Percentiles rank a stretch among this genome's conserved stretches.
These are phyloP conservation scores for Irena cyanogastra DNA, from an alignment of 2,113 vertebrate genomes.

Conservation along the genomic window DNA sequence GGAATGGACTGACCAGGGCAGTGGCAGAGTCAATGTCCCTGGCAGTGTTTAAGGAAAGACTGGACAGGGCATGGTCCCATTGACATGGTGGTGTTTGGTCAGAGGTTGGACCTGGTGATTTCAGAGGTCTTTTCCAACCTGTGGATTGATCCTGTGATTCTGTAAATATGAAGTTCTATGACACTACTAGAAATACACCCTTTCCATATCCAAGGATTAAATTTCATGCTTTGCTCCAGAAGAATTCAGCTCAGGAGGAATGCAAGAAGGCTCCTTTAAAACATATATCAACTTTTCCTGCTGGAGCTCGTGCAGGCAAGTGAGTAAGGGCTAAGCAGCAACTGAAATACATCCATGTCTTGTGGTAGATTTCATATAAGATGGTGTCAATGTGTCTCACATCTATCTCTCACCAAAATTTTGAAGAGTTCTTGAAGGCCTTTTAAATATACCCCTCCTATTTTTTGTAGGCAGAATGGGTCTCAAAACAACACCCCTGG, in stretches of 20 bases:
- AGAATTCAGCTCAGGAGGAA: neutral
- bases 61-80: no score
- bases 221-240: neutral
- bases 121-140: neutral
- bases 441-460: neutral
- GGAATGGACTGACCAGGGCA: neutral
- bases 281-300: neutral
- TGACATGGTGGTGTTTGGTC: neutral
- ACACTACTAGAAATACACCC: neutral
- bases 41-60: neutral
- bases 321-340: neutral
- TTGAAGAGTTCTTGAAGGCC: neutral
- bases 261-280: neutral
- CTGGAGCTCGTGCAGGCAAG: neutral
- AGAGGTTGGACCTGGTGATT: neutral
- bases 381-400: neutral
- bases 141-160: neutral
- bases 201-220: neutral
- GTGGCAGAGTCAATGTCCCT: neutral
- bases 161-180: neutral
- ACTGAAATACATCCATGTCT: accelerated
- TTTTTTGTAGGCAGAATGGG: neutral
- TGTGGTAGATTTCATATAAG: neutral
- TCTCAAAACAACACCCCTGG: neutral
- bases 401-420: neutral